Percentiles rank a stretch among this genome's conserved stretches.
These are phyloP conservation scores for Rhopalosiphum nymphaeae DNA, from an alignment of 2,888 invertebrate genomes.

Conservation along the genomic window DNA sequence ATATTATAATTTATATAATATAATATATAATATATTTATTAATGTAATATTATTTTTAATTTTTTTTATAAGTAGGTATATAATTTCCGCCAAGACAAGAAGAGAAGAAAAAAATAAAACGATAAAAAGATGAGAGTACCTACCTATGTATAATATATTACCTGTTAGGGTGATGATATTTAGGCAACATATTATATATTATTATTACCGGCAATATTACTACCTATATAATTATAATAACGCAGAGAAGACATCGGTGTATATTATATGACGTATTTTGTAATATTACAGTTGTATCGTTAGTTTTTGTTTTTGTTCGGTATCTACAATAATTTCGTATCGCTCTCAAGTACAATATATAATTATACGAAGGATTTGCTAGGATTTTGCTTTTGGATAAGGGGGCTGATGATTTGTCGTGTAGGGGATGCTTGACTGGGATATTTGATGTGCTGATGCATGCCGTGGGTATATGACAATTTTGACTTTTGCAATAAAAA, in stretches of 20 bases:
- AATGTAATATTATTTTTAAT: constrained; percentile 1
- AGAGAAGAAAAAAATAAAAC: constrained; percentile 7
- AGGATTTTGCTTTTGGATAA: neutral
- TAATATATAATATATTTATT: constrained; percentile 33
- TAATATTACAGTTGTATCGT: neutral
- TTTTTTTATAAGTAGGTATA: constrained; percentile 10
- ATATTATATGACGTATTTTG: neutral
- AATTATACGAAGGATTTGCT: neutral
- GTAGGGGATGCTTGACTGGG: neutral
- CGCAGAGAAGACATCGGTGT: constrained; percentile 10
- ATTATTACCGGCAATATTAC: constrained; percentile 5
- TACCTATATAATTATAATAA: constrained; percentile 23
- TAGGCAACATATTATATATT: neutral
- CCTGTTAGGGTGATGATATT: neutral
- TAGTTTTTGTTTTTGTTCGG: neutral
- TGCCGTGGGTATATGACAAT: neutral
- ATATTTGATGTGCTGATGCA: neutral
- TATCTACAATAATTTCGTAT: neutral
- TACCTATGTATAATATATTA: neutral
- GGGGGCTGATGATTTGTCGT: neutral
- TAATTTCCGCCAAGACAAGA: neutral
- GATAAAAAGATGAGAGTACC: neutral
- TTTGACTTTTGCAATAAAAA: neutral
- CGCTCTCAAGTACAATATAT: neutral
- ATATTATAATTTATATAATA: constrained; percentile 32